phyloP scores from a whole-genome alignment of 2,113 vertebrate species.

The Nansenia antarctica region DNA sequence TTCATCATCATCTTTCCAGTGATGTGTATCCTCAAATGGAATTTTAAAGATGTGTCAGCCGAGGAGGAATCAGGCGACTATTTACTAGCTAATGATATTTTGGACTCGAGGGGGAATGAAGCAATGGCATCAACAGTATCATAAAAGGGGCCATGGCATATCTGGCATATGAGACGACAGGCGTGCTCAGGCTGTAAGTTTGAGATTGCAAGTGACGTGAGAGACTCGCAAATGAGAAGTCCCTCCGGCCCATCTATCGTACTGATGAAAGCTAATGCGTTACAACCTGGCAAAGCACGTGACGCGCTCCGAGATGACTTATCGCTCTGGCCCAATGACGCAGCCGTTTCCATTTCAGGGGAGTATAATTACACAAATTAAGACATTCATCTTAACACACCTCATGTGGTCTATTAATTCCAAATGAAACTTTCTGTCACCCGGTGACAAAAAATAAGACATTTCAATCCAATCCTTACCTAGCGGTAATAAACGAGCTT shows the following conservation, averaged over 20 bases:
- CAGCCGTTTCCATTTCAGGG: slow-evolving; percentile 29
- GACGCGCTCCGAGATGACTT: background rate
- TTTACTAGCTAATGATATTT: background rate
- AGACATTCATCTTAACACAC: slow-evolving; percentile 24
- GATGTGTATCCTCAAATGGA: background rate
- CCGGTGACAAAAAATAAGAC: slow-evolving; percentile 10
- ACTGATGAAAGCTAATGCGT: slow-evolving; percentile 4
- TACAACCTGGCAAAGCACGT: background rate
- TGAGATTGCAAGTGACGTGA: background rate
- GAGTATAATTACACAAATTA: slow-evolving; percentile 44
- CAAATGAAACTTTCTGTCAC: slow-evolving; percentile 21
- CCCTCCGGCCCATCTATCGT: background rate
- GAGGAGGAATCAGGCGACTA: background rate
- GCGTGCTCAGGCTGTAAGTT: background rate
- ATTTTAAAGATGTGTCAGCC: no score
- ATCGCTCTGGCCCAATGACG: slow-evolving; percentile 5
- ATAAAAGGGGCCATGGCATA: background rate
- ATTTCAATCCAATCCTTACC: background rate
- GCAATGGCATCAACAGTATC: background rate
- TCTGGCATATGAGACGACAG: background rate
- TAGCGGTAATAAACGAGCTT: slow-evolving; percentile 31
- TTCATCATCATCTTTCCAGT: background rate
- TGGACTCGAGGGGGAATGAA: slow-evolving; percentile 17
- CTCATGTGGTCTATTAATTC: slow-evolving; percentile 19
- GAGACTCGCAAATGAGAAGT: background rate